Evolutionary conservation across 2,888 invertebrate genomes (phyloP).

Genomic region (Pterostichus madidus): DNA sequence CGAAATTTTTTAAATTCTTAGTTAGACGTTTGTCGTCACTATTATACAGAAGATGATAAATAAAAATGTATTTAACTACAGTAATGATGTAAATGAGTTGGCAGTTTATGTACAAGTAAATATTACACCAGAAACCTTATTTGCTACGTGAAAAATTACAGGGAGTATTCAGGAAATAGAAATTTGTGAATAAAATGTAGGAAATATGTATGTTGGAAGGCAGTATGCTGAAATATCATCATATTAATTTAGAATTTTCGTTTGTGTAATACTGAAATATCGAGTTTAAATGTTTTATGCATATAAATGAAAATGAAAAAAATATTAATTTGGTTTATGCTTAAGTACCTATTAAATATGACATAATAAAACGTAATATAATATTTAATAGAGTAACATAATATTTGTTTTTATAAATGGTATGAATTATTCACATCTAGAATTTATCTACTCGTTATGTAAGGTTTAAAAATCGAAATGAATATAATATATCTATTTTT

Average conservation of each 20-base stretch:
- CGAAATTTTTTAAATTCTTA: neutral
- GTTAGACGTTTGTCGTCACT: neutral
- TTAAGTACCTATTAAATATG: too few relatives aligned
- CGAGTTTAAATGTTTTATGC: too few relatives aligned
- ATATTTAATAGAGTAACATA: too few relatives aligned
- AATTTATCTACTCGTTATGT: too few relatives aligned
- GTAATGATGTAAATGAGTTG: slow-evolving; percentile 47
- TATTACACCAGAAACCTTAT: slow-evolving; percentile 25
- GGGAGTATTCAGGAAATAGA: slow-evolving; percentile 36
- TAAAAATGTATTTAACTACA: slow-evolving; percentile 11
- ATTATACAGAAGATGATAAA: slow-evolving; percentile 19
- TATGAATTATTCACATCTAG: too few relatives aligned
- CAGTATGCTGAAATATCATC: neutral
- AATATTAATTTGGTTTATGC: too few relatives aligned
- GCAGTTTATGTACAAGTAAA: slow-evolving; percentile 12
- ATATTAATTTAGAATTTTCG: neutral
- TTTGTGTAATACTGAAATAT: too few relatives aligned
- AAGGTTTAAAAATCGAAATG: too few relatives aligned
- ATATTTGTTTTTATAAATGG: too few relatives aligned
- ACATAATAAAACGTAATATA: too few relatives aligned
- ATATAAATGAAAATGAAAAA: too few relatives aligned
- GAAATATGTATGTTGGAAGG: slow-evolving; percentile 6
- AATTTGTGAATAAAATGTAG: slow-evolving; percentile 21
- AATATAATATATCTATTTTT: too few relatives aligned
- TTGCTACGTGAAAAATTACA: slow-evolving; percentile 17